Conservation (phyloP, 2,113 vertebrate genomes). For the Sorex araneus region DNA sequence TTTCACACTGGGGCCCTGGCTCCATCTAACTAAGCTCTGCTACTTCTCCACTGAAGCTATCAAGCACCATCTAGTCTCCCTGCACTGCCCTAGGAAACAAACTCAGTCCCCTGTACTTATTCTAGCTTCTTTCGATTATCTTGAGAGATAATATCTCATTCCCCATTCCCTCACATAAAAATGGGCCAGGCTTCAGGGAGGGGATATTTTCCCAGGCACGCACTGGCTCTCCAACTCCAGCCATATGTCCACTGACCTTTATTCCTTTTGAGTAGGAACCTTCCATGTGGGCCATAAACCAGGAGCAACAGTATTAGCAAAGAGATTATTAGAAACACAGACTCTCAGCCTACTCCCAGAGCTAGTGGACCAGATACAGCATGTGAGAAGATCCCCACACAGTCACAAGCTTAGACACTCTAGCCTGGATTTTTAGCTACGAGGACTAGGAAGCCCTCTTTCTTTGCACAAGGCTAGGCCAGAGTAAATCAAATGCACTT, state of each 20-base stretch:
- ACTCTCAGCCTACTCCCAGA: background rate
- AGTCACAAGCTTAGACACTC: background rate
- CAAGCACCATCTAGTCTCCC: background rate
- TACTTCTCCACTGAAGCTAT: background rate
- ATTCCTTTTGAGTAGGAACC: background rate
- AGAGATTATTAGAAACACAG: background rate
- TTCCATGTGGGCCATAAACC: background rate
- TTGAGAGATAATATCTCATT: constrained; percentile 23
- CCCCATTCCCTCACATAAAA: background rate
- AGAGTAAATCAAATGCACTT: background rate
- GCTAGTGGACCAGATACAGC: background rate
- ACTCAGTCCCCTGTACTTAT: background rate
- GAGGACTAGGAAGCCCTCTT: background rate
- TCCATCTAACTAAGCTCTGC: background rate
- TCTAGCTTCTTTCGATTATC: constrained; percentile 27
- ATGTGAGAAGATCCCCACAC: background rate
- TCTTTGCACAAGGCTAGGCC: background rate
- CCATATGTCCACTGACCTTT: background rate
- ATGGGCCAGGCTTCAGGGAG: background rate
- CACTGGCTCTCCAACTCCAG: background rate
- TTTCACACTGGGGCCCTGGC: background rate
- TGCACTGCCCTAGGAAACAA: background rate
- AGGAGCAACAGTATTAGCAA: background rate
- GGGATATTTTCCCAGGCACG: background rate
- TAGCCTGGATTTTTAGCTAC: background rate